Conservation (phyloP, 53 echinoderm and acorn worm species). For the Holothuria scabra region DNA sequence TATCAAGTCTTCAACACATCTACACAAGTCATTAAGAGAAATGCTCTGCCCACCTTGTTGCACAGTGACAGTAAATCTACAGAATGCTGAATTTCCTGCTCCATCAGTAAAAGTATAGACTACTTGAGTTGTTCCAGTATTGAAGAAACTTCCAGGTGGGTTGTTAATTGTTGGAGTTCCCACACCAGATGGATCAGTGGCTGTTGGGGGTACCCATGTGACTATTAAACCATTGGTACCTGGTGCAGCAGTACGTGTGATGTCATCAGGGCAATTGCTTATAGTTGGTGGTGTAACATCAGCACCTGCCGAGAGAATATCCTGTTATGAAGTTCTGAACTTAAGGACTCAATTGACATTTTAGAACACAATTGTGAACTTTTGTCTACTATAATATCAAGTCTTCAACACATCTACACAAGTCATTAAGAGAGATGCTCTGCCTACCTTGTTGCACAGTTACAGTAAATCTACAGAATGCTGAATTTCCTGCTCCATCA, state of each 20-base stretch:
- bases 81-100: no score
- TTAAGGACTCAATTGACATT: no score
- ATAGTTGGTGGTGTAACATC: constrained; percentile 20
- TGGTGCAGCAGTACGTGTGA: constrained; percentile 3
- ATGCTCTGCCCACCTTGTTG: not conserved
- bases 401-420: no score
- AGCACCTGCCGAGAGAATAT: not conserved
- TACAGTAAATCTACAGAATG: no score
- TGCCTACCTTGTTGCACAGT: no score
- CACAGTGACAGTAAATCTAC: no score
- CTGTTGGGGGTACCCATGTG: constrained; percentile 13
- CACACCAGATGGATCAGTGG: constrained; percentile 26
- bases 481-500: no score
- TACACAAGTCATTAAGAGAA: no score
- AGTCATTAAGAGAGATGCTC: no score
- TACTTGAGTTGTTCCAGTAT: constrained; percentile 8
- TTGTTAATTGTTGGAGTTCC: not conserved
- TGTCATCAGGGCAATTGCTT: constrained; percentile 20
- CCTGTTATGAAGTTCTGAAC: not conserved
- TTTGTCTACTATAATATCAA: no score
- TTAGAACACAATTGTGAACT: no score
- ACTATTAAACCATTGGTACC: not conserved
- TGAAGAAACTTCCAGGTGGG: not conserved
- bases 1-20: no score
- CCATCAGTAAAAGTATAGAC: not conserved